These are phyloP conservation scores for Atopsyche davidsoni DNA, from an alignment of 1,140 invertebrate genomes.

Conservation along the genomic window DNA sequence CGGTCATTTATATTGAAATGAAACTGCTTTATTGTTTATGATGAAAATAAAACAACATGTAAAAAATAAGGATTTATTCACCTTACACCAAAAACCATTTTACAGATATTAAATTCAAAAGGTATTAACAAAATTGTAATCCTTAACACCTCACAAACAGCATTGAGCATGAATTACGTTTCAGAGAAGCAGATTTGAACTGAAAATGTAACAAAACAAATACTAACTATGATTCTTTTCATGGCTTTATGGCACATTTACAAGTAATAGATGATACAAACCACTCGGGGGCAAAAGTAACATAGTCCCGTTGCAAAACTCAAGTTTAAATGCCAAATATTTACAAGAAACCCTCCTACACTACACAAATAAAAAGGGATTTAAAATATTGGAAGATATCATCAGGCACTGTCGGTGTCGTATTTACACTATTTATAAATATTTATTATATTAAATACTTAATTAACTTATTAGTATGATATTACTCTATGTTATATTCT, in stretches of 20 bases:
- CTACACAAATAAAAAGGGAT: conserved; percentile 2
- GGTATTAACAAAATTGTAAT: conserved; percentile 17
- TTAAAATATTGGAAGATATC: conserved; percentile 18
- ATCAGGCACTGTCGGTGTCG: conserved; percentile 28
- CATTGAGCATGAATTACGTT: conserved; percentile 18
- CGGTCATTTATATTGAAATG: no score
- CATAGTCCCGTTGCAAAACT: no score
- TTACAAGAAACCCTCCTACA: not conserved
- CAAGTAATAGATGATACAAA: no score
- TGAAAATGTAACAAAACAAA: conserved; percentile 2
- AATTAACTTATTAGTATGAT: conserved; percentile 9
- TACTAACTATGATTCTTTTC: conserved; percentile 3
- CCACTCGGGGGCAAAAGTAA: no score
- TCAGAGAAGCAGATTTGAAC: conserved; percentile 17
- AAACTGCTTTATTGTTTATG: no score
- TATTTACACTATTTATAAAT: conserved; percentile 27
- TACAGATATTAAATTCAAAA: conserved; percentile 10
- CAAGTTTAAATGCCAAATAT: conserved; percentile 7
- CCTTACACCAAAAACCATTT: conserved; percentile 27
- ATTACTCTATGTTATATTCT: no score
- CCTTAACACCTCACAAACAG: conserved; percentile 17
- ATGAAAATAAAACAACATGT: conserved; percentile 7
- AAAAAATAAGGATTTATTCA: conserved; percentile 31
- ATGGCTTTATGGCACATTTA: conserved; percentile 17
- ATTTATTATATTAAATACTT: conserved; percentile 11